Base-by-base conservation (phyloP, 2,797 vertebrate species). In the Coccyzus lansbergi region DNA sequence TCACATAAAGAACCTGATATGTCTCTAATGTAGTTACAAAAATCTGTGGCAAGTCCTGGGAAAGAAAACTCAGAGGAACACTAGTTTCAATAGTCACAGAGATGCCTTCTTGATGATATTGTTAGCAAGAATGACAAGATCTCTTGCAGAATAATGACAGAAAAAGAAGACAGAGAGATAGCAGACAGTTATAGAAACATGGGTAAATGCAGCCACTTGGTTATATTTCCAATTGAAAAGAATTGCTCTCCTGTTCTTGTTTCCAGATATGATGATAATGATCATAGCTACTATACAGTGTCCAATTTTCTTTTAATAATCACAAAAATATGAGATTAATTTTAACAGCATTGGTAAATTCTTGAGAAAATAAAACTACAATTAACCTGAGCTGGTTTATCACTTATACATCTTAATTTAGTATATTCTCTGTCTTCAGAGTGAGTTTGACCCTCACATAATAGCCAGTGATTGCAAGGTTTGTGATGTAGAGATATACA, bases 321-420 rank as follows among this genome's bases (percentile, higher is more conserved):
- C 59, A 24, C 10, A 92, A 81, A 88, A 86, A 6, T 17, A n/a
- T 70, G 44, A 67, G 38, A 83, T 91, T 81, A 79, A 59, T 86
- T 92, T 48, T 76, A 79, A 55, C 11, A 52, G 20, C 6, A 7
- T 44, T 88, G 56, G 31, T 84, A 82, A 82, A 82, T 91, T 83
- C 29, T 82, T 8, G 8, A 74, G 67, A 84, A 94, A 94, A 79
- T 88, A 70, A 74, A 90, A 93, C 90, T 55, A 86, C 67, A 94
- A 94, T 94, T 96, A 95, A 92, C 80, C 80, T 86, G 59, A 67
- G 40, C 40, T 52, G 7, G 22, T 92, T 92, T 88, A 94, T 96
- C 80, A 88, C 63, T 76, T 59, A 63, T 34, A 48, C 22, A 60
- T 88, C 86, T 92, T 94, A 93, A 94, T 92, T 92, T 85, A 86